Base-by-base conservation (phyloP, 2,888 invertebrate genomes). In the Isotomurus palustris region DNA sequence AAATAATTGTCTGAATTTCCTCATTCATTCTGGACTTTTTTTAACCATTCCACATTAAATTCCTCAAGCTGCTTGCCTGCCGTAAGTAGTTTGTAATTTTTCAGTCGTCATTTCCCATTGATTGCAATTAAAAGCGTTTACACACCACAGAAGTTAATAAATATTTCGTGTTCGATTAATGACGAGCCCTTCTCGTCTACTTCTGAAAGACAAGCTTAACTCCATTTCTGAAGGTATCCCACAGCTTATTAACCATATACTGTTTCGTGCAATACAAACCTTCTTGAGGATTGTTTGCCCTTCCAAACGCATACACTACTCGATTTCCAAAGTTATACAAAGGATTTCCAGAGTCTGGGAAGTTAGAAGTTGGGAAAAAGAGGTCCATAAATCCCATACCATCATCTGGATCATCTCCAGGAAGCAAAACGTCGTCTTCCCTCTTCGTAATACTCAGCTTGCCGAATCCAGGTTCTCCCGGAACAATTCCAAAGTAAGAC, bases 221-320 rank as follows among this genome's bases (percentile, higher is more conserved):
- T 38, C 67, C 69, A 25, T 66, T 22, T 57, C 64, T 53, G 54
- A 70, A 70, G 32, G 60, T 64, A 45, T 70, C 68, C 69, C 71
- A 71, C 36, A 70, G 41, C 56, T 68, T 69, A 50, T 71, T 71
- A 21, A 70, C 70, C 29, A 66, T 49, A 28, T 71, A 71, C 49
- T 71, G 71, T 41, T 71, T 71, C 48, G 67, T 64, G 28, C 71
- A 71, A 44, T 70, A 71, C 44, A 71, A 60, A 21, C 70, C 70
- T 47, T 70, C 66, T 36, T 60, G 60, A 24, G 70, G 64, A 53
- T 71, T 70, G 49, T 67, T 67, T 6, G 71, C 71, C 38, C 65
- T 51, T 25, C 62, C 59, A 50, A 71, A 69, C 2, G 67, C 65
- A 21, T 62, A 69, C 0, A 62, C 67, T 10, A 70, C 60, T 28